Evolutionary conservation across 2,888 invertebrate genomes (phyloP), one percentile per base, ranked within the genome.

Genomic region (Pherbina coryleti): DNA sequence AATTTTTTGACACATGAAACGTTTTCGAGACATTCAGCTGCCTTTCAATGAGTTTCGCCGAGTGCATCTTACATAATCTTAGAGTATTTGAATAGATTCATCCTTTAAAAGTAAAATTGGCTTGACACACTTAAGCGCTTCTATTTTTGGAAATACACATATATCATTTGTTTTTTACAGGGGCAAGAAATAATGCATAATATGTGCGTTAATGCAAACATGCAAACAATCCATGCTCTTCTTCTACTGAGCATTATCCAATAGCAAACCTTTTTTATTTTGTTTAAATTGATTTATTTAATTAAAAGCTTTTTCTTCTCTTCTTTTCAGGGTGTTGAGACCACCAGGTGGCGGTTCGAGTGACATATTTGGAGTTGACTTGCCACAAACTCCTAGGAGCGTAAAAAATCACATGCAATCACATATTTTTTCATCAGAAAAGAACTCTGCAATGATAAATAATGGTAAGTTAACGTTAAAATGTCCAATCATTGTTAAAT

Each of bases 311-410:
- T 62, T 75, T 74, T 72, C 34, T 72, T 74, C n/a, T 78, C 66
- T 78, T 72, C 60, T 71, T 73, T 44, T 80, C 87, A 93, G 93
- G 90, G 93, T 93, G 78, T 86, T 92, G 86, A 92, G 92, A 86
- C 92, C 93, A 81, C 93, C 93, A 82, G 93, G 92, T 81, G 93
- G 93, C 82, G 92, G 92, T n/a, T 91, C 91, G 83, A 92, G 92
- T 84, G 92, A 92, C 87, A 91, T 92, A 85, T 92, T 92, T 83
- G 89, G 90, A 75, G 82, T 85, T 76, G 89, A 89, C 79, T 81
- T 85, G 81, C 86, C 86, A 73, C 86, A 87, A 81, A 89, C 90
- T 76, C 90, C 90, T 78, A 87, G 90, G 78, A 85, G 85, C 71
- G 86, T 86, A 31, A 88, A 89, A 84, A 90, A 90, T 85, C 89